Evolutionary conservation across 2,113 vertebrate genomes (phyloP).

Genomic region (Callithrix jacchus): DNA sequence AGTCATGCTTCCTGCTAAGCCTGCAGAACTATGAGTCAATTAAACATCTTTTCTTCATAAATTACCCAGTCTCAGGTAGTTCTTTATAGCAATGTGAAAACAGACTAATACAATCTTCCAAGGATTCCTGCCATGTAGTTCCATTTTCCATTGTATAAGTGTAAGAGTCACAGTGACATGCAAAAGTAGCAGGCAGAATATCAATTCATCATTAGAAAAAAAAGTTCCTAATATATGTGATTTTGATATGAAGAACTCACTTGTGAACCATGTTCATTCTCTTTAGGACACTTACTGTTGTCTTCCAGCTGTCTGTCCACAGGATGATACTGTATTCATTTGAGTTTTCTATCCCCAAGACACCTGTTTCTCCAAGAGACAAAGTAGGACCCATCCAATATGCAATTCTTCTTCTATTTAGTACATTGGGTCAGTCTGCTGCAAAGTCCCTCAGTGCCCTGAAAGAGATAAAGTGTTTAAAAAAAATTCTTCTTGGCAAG

Average conservation of each 20-base stretch:
- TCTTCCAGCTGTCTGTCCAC: neutral
- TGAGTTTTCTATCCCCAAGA: neutral
- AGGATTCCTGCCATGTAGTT: neutral
- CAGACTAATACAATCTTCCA: too few relatives aligned
- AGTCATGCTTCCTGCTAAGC: too few relatives aligned
- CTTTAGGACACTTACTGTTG: neutral
- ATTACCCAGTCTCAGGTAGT: too few relatives aligned
- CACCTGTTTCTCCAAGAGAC: neutral
- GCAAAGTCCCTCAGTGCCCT: neutral
- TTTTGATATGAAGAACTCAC: slow-evolving; percentile 43
- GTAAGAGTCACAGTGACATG: neutral
- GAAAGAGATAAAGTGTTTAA: neutral
- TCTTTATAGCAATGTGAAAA: too few relatives aligned
- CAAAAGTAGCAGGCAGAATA: slow-evolving; percentile 37
- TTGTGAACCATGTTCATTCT: neutral
- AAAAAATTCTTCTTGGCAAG: neutral
- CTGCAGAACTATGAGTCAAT: too few relatives aligned
- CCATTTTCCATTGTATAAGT: slow-evolving; percentile 33
- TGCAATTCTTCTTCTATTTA: neutral
- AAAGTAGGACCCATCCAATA: neutral
- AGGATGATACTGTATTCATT: neutral
- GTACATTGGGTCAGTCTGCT: neutral
- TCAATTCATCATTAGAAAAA: neutral
- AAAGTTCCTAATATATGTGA: neutral
- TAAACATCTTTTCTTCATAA: too few relatives aligned